Evolutionary conservation across 2,888 invertebrate genomes (phyloP).

Genomic region (Heteromyza rotundicornis): DNA sequence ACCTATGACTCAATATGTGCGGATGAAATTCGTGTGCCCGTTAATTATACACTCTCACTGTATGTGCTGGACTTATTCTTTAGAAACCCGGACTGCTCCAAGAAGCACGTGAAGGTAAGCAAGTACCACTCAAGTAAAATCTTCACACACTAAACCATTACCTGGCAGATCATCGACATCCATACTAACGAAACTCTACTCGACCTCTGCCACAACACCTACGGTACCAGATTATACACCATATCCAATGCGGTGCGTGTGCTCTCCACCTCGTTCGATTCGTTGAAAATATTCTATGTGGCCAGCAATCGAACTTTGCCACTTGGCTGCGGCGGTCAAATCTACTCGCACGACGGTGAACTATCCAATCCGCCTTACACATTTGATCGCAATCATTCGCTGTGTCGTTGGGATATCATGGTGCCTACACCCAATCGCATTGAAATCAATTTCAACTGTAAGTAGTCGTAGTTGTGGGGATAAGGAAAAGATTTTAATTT

Average conservation of each 20-base stretch:
- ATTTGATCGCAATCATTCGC: slow-evolving; percentile 63
- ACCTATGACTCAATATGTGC: slow-evolving; percentile 64
- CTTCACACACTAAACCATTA: no score
- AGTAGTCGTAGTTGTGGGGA: not conserved
- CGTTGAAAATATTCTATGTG: slow-evolving; percentile 37
- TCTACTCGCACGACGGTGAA: slow-evolving; percentile 39
- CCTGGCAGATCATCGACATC: slow-evolving; percentile 43
- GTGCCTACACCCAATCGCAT: slow-evolving; percentile 62
- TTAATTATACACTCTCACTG: slow-evolving; percentile 72
- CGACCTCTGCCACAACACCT: slow-evolving; percentile 21
- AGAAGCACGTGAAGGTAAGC: slow-evolving; percentile 39
- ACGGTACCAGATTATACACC: slow-evolving; percentile 25
- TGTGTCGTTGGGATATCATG: slow-evolving; percentile 70
- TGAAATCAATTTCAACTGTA: slow-evolving; percentile 34
- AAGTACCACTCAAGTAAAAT: not conserved
- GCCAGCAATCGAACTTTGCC: slow-evolving; percentile 34
- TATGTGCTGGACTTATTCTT: slow-evolving; percentile 67
- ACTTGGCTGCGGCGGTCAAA: slow-evolving; percentile 51
- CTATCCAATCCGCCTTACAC: slow-evolving; percentile 75
- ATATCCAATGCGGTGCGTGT: slow-evolving; percentile 45
- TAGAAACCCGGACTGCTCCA: slow-evolving; percentile 33
- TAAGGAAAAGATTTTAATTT: not conserved
- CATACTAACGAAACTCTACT: slow-evolving; percentile 38
- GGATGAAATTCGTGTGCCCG: slow-evolving; percentile 71
- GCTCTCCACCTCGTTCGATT: slow-evolving; percentile 9